phyloP scores from a whole-genome alignment of 2,113 vertebrate genomes.

The Cephalopholis sonnerati region DNA sequence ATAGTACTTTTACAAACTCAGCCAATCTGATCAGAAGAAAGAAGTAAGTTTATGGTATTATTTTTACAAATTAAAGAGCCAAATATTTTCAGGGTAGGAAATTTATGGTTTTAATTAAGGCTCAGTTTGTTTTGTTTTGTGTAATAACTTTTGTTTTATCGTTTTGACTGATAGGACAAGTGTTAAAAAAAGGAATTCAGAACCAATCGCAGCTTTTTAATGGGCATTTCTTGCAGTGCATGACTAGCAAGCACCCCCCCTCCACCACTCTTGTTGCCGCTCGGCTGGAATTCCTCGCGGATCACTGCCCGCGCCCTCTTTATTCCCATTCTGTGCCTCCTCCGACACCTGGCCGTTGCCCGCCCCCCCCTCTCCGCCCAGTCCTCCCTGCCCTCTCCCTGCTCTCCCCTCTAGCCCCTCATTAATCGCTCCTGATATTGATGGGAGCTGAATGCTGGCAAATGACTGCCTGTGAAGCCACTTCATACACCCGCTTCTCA shows the following conservation, averaged over 20 bases:
- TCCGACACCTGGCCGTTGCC: conserved; percentile 82
- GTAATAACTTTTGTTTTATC: background rate
- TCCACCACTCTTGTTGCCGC: conserved; percentile 66
- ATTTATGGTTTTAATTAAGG: too few relatives aligned
- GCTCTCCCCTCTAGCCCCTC: conserved; percentile 72
- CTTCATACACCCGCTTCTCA: conserved; percentile 71
- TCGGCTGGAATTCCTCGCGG: conserved; percentile 83
- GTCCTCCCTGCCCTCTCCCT: conserved; percentile 56
- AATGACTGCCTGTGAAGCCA: conserved; percentile 78
- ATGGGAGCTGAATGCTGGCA: conserved; percentile 85
- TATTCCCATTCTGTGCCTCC: conserved; percentile 83
- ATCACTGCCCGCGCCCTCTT: conserved; percentile 85
- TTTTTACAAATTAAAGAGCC: too few relatives aligned
- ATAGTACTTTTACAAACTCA: background rate
- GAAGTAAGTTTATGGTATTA: background rate
- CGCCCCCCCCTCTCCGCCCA: conserved; percentile 14
- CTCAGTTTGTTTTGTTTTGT: background rate
- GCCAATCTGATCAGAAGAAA: background rate
- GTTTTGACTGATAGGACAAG: background rate
- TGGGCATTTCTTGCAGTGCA: conserved; percentile 50
- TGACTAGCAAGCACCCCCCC: conserved; percentile 38
- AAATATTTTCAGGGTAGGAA: too few relatives aligned
- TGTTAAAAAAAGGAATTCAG: conserved; percentile 7
- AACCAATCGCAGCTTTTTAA: conserved; percentile 45
- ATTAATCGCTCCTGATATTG: conserved; percentile 88